Conservation (phyloP, 2,797 vertebrate genomes). For the Ibycter americanus region DNA sequence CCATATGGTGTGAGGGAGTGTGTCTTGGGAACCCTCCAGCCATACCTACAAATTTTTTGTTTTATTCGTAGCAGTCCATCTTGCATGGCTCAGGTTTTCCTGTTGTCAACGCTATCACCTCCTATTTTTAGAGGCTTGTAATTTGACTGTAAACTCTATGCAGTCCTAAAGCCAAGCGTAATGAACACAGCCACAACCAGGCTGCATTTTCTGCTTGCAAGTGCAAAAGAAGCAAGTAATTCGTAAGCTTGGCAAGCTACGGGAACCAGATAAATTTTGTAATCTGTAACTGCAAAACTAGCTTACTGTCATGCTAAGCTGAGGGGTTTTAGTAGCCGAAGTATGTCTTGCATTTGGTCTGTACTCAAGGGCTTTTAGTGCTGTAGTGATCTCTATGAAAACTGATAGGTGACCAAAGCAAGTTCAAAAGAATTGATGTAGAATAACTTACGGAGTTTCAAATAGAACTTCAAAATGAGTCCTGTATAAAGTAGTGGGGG, state of each 20-base stretch:
- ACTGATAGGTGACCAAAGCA: not conserved
- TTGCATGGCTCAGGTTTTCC: not conserved
- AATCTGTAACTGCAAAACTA: not conserved
- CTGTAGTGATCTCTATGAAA: not conserved
- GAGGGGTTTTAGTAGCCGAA: not conserved
- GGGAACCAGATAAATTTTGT: not conserved
- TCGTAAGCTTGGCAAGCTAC: not conserved
- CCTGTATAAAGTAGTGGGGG: not conserved
- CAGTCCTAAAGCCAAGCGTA: not conserved
- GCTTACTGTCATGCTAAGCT: not conserved
- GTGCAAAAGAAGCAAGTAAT: not conserved
- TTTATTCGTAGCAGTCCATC: not conserved
- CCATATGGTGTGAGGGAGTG: not conserved
- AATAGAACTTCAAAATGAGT: not conserved
- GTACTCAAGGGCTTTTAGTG: not conserved
- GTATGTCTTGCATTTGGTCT: not conserved
- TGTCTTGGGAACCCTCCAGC: not conserved
- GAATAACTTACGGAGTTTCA: not conserved
- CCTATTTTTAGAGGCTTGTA: not conserved
- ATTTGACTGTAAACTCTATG: not conserved
- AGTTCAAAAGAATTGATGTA: not conserved
- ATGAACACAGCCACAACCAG: not conserved
- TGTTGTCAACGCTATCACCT: not conserved
- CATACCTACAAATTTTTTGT: not conserved
- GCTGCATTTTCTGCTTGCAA: not conserved